These are phyloP conservation scores for Macropodus opercularis DNA, from an alignment of 2,797 vertebrate genomes.

Conservation along the genomic window DNA sequence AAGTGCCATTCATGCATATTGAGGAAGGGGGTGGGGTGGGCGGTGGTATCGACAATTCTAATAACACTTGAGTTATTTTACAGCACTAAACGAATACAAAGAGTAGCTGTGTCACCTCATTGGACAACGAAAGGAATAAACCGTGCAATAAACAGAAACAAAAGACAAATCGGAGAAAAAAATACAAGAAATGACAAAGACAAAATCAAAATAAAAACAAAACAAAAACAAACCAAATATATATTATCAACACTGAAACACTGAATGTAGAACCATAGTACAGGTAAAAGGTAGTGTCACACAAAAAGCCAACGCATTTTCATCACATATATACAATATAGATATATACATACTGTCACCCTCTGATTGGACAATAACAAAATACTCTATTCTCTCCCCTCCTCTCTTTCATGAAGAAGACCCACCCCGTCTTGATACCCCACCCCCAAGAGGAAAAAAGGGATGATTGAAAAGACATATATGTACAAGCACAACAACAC, in stretches of 20 bases:
- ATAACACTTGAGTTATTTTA: slow-evolving; percentile 96
- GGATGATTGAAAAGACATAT: slow-evolving; percentile 89
- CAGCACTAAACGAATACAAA: slow-evolving; percentile 96
- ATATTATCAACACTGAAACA: slow-evolving; percentile 95
- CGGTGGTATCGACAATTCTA: slow-evolving; percentile 91
- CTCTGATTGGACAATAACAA: slow-evolving; percentile 95
- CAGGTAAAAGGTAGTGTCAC: slow-evolving; percentile 92
- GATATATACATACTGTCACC: slow-evolving; percentile 94
- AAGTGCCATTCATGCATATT: slow-evolving; percentile 98
- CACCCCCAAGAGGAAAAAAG: slow-evolving; percentile 81
- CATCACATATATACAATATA: slow-evolving; percentile 98
- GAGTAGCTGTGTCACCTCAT: slow-evolving; percentile 90
- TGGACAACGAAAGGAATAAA: slow-evolving; percentile 93
- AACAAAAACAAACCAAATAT: slow-evolving; percentile 86
- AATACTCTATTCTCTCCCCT: slow-evolving; percentile 90
- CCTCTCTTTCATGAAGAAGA: slow-evolving; percentile 81
- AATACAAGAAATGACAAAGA: slow-evolving; percentile 86
- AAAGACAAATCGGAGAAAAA: slow-evolving; percentile 66
- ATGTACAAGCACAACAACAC: slow-evolving; percentile 95
- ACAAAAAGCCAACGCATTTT: slow-evolving; percentile 93
- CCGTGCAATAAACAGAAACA: slow-evolving; percentile 92
- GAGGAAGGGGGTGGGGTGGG: slow-evolving; percentile 77
- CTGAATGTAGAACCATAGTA: slow-evolving; percentile 95
- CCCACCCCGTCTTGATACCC: slow-evolving; percentile 80
- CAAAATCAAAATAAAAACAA: slow-evolving; percentile 79